Base-by-base conservation (phyloP, 2,888 invertebrate genomes). In the Ganaspis brasiliensis region DNA sequence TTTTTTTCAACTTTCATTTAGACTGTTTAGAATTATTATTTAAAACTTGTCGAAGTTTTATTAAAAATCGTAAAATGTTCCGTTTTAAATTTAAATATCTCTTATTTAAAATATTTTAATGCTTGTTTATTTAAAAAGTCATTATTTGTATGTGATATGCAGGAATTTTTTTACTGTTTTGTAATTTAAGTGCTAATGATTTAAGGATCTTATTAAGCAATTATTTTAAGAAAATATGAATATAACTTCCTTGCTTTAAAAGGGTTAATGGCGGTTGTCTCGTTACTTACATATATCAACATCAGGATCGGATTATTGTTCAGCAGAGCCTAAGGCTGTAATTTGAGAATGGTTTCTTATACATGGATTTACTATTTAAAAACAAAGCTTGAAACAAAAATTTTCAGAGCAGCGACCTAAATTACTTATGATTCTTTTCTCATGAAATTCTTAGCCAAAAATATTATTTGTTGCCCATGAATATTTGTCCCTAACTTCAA, bases 241-340 rank as follows among this genome's bases (percentile, higher is more conserved):
- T 14, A 67, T 67, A 67, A 67, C 67, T 24, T 45, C n/a, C 40
- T 63, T 14, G n/a, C n/a, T 67, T 45, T n/a, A n/a, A 24, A 67
- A 67, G 45, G 45, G 24, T 26, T 67, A 67, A 45, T 67, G 45
- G 45, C 45, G 16, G 63, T 40, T 63, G 63, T 63, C 63, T 63
- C 45, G 21, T 31, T 31, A 26, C 59, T 31, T 59, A 67, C 19
- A 45, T 40, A 67, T 67, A 67, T 67, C 67, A 67, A 45, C 45
- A 67, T 45, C 67, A 67, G 67, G 67, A 67, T 67, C 45, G 24
- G 45, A 67, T 45, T 67, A 45, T 45, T 67, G 45, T 24, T 21
- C 40, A n/a, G 24, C 45, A 21, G 67, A 40, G 21, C 67, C 67
- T 37, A 67, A 67, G 67, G 67, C 45, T 67, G 21, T 45, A 14